Evolutionary conservation across 2,888 invertebrate species (phyloP).

Genomic region (Pilophorus perplexus): DNA sequence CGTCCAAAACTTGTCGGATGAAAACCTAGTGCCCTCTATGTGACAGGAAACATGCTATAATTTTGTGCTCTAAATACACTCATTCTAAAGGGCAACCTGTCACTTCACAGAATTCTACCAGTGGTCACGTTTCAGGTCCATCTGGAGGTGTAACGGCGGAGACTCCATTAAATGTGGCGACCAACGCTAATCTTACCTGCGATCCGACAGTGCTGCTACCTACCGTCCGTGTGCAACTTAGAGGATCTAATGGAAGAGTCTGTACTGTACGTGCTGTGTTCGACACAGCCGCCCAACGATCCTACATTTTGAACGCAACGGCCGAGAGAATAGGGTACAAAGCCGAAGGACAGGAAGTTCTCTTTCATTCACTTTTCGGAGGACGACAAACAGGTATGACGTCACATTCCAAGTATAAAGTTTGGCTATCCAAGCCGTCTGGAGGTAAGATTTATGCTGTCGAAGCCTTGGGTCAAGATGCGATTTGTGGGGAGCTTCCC

Average conservation of each 20-base stretch:
- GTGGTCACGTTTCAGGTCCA: no score
- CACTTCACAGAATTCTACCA: background rate
- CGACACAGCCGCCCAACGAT: background rate
- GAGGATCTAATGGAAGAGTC: background rate
- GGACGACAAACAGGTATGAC: constrained; percentile 5
- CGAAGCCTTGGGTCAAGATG: background rate
- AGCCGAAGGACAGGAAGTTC: background rate
- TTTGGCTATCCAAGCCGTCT: background rate
- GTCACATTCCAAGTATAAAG: background rate
- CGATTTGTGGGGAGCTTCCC: background rate
- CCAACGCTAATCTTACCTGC: background rate
- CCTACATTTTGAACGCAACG: background rate
- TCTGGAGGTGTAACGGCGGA: background rate
- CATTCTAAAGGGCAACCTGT: background rate
- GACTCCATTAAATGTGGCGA: background rate
- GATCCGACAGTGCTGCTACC: background rate
- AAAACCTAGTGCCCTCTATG: background rate
- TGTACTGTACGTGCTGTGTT: background rate
- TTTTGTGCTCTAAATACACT: background rate
- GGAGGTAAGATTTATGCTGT: background rate
- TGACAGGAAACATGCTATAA: background rate
- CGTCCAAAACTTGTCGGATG: background rate
- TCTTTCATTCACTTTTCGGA: constrained; percentile 7
- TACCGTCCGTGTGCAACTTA: background rate
- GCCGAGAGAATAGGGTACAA: background rate